A percentile compares a stretch with the other conserved stretches of the same genome.
Evolutionary conservation across 2,797 vertebrate species (phyloP).

Genomic region (Catostomus latipinnis): DNA sequence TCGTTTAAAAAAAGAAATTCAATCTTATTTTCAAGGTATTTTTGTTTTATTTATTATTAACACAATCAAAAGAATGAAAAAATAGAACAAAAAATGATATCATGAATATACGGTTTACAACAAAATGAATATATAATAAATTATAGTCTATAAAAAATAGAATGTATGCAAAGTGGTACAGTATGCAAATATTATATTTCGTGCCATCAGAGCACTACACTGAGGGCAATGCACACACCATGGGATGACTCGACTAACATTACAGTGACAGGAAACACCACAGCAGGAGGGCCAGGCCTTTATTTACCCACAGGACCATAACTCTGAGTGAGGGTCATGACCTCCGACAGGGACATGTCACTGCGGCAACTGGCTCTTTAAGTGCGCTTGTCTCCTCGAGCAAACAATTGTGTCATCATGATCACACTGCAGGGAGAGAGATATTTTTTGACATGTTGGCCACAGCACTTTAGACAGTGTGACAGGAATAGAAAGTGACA

Average conservation of each 20-base stretch:
- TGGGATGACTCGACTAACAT: not conserved
- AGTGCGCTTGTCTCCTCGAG: conserved; percentile 52
- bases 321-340: conserved; percentile 43
- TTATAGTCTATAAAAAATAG: no score
- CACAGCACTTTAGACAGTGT: conserved; percentile 44
- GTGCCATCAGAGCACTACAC: not conserved
- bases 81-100: no score
- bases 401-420: conserved; percentile 52
- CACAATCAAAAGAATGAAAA: no score
- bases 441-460: conserved; percentile 59
- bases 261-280: conserved; percentile 3
- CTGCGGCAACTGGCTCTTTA: conserved; percentile 55
- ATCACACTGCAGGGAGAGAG: conserved; percentile 51
- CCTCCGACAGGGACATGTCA: conserved; percentile 33
- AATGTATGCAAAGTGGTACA: no score
- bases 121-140: no score
- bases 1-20: no score
- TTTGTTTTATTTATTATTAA: no score
- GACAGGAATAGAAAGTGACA: conserved; percentile 53
- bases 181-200: not conserved
- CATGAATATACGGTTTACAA: no score
- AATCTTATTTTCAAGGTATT: no score
- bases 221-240: not conserved
- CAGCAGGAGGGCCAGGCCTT: not conserved
- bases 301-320: conserved; percentile 43